phyloP scores from a whole-genome alignment of 1,140 invertebrate species.

The Drosophila tropicalis region DNA sequence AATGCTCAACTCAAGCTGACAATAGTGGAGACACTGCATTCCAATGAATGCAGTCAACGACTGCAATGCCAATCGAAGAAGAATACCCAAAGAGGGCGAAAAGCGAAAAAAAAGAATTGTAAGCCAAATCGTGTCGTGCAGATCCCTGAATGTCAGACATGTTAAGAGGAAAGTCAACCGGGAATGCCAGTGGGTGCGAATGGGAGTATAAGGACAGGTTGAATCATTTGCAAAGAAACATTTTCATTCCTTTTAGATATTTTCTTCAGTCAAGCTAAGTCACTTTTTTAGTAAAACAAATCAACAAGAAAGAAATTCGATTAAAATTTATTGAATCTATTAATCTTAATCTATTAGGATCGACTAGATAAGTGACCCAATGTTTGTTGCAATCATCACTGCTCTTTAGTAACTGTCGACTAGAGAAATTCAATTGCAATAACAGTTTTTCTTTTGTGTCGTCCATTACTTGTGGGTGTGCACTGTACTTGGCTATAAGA shows the following conservation, averaged over 20 bases:
- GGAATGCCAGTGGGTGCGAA: conserved; percentile 21
- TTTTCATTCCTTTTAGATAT: too few relatives aligned
- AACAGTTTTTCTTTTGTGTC: neutral
- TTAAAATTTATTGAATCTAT: too few relatives aligned
- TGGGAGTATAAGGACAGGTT: neutral
- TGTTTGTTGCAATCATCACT: too few relatives aligned
- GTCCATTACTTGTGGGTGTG: neutral
- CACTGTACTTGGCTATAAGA: conserved; percentile 25
- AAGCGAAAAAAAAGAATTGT: conserved; percentile 30
- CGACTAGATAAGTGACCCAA: too few relatives aligned
- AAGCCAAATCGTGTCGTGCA: conserved; percentile 54
- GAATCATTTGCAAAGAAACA: neutral
- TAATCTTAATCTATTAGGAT: too few relatives aligned
- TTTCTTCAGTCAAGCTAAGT: too few relatives aligned
- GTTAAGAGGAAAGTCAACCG: conserved; percentile 31
- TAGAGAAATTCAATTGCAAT: too few relatives aligned
- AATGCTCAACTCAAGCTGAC: conserved; percentile 48
- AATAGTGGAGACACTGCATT: conserved; percentile 63
- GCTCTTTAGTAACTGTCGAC: too few relatives aligned
- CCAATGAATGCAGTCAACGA: conserved; percentile 58
- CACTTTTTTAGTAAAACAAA: too few relatives aligned
- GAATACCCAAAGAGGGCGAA: neutral
- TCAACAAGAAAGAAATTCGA: too few relatives aligned
- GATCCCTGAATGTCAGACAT: conserved; percentile 33
- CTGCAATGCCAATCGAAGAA: conserved; percentile 15